A percentile compares a stretch with the other conserved stretches of the same genome.
These are phyloP conservation scores for Pachypanchax playfairii DNA, from an alignment of 2,113 vertebrate species.

Conservation along the genomic window DNA sequence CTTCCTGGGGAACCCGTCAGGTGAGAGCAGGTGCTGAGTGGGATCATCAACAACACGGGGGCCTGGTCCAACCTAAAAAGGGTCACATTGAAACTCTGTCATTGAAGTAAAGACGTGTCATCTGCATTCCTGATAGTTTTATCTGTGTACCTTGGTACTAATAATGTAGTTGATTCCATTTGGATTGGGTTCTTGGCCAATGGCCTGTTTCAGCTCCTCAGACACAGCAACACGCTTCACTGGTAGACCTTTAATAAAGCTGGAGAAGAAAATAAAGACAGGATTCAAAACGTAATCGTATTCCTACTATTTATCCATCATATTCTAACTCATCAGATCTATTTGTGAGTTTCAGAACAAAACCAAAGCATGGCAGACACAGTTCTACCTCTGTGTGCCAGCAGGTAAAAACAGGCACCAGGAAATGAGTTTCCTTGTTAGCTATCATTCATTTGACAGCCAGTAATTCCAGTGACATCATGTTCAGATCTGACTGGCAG, in stretches of 20 bases:
- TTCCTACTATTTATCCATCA: too few relatives aligned
- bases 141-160: constrained; percentile 81
- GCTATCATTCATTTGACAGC: too few relatives aligned
- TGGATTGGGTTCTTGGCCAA: constrained; percentile 77
- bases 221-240: constrained; percentile 66
- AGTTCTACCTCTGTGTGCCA: too few relatives aligned
- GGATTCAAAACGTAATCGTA: too few relatives aligned
- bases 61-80: constrained; percentile 70
- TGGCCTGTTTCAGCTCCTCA: constrained; percentile 70
- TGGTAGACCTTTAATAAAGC: constrained; percentile 87
- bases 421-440: too few relatives aligned
- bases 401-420: too few relatives aligned
- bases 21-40: constrained; percentile 62
- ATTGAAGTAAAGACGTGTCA: background rate
- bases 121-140: background rate
- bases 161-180: constrained; percentile 86
- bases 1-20: constrained; percentile 64
- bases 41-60: constrained; percentile 62
- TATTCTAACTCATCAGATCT: too few relatives aligned
- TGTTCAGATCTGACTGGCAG: too few relatives aligned
- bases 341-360: too few relatives aligned
- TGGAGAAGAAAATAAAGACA: constrained; percentile 61
- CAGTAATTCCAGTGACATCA: too few relatives aligned
- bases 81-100: background rate
- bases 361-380: too few relatives aligned